Evolutionary conservation across 2,113 vertebrate species (phyloP), one percentile per base, ranked within the genome.

Genomic region (Serranochromis macrocephalus): DNA sequence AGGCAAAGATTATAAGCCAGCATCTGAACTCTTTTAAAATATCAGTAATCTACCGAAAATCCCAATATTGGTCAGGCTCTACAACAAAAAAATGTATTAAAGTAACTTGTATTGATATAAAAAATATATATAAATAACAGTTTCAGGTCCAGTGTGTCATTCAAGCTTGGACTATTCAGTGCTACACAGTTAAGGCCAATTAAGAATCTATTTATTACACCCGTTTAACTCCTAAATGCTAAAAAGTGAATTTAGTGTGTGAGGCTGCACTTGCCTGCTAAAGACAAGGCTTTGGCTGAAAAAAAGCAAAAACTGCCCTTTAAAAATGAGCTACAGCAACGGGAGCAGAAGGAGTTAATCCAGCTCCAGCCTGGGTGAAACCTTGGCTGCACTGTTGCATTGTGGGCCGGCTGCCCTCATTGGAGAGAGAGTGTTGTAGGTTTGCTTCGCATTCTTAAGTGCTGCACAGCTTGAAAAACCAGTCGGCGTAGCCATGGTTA

Each of bases 391-490:
- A 73, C 88, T 82, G 85, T 58, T 80, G 86, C 54, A 87, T 88
- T 94, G 87, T 88, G 80, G 91, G 87, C 33, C 78, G 1, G 73
- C 83, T 75, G 80, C 54, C 83, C 87, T 93, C 87, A 68, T 84
- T 85, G 81, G 82, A 87, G 83, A 90, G 86, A 81, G 53, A 31
- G 81, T 16, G 81, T 66, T 84, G 84, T 85, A 93, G 89, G 90
- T 90, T 91, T 47, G 87, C 82, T 87, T 88, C 82, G 78, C 92
- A 96, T 94, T 91, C 82, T 95, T 94, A 91, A 94, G 94, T 92
- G 94, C 90, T 17, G 83, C 86, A 82, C 89, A 95, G 96, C 97
- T 96, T 49, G 97, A 97, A 98, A 97, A 99, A 98, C 98, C 97
- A 97, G 98, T 98, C 93, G 90, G 89, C 73, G 95, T 96, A 91